These are phyloP conservation scores for Metallyticus violacea DNA, from an alignment of 2,888 invertebrate genomes.

Conservation along the genomic window DNA sequence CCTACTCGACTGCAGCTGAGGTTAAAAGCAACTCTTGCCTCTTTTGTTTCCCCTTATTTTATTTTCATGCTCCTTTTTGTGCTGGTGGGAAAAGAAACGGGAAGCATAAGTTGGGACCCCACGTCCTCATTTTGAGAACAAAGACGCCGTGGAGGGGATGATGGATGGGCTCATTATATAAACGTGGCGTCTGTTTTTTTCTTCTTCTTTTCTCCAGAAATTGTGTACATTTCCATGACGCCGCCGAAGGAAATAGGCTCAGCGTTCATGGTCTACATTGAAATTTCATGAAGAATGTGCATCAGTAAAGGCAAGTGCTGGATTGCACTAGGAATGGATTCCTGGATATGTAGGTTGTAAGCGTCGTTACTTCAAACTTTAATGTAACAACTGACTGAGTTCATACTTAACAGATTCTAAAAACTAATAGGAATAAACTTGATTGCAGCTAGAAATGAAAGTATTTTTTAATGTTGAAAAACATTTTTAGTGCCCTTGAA, in stretches of 20 bases:
- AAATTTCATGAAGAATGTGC: neutral
- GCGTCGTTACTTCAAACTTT: too few species aligned
- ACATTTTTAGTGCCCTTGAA: too few species aligned
- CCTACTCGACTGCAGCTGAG: neutral
- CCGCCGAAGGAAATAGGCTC: neutral
- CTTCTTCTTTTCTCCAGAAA: neutral
- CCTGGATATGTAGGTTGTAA: too few species aligned
- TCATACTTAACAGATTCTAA: too few species aligned
- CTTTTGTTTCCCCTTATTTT: neutral
- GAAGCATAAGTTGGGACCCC: neutral
- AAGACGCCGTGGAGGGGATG: neutral
- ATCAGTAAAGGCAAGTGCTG: too few species aligned
- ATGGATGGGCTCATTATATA: neutral
- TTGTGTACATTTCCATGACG: neutral
- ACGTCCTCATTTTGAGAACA: constrained; percentile 1
- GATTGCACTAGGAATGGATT: too few species aligned
- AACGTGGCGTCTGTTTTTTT: neutral
- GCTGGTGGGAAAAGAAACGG: neutral
- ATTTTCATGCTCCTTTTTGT: neutral
- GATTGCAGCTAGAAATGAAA: too few species aligned
- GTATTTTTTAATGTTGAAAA: too few species aligned
- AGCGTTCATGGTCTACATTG: neutral
- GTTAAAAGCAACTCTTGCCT: neutral
- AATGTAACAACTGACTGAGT: too few species aligned
- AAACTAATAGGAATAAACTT: too few species aligned